phyloP scores from a whole-genome alignment of 2,888 invertebrate genomes.

The Coleophora deauratella region DNA sequence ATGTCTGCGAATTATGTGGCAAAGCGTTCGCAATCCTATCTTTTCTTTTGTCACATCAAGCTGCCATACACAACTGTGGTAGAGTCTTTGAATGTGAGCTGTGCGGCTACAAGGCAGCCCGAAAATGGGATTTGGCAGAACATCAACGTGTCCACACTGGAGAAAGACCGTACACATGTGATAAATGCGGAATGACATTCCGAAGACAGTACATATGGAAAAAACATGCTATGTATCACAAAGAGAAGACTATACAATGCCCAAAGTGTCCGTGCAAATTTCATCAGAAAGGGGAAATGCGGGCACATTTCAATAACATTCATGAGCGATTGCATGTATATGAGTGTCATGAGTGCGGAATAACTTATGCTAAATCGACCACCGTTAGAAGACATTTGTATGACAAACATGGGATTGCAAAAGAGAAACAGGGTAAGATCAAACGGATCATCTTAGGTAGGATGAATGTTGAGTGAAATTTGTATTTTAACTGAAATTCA shows the following conservation, averaged over 20 bases:
- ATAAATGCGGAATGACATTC: conserved; percentile 58
- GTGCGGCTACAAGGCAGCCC: conserved; percentile 49
- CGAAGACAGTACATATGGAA: conserved; percentile 48
- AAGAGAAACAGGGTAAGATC: conserved; percentile 54
- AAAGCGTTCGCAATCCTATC: conserved; percentile 42
- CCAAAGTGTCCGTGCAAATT: conserved; percentile 49
- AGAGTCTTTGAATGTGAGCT: conserved; percentile 42
- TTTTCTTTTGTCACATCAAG: conserved; percentile 42
- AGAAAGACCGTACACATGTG: conserved; percentile 57
- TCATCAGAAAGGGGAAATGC: conserved; percentile 34
- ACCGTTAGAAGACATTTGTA: conserved; percentile 51
- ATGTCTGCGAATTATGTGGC: conserved; percentile 57
- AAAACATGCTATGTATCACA: conserved; percentile 54
- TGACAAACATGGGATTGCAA: conserved; percentile 48
- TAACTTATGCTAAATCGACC: conserved; percentile 44
- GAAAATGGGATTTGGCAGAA: conserved; percentile 41
- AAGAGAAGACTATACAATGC: conserved; percentile 51
- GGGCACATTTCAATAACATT: conserved; percentile 47
- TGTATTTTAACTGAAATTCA: too few relatives aligned
- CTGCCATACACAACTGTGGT: conserved; percentile 45
- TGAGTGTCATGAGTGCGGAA: conserved; percentile 44
- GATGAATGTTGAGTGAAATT: too few relatives aligned
- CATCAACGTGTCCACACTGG: conserved; percentile 55
- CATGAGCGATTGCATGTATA: conserved; percentile 51
- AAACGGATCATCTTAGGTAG: conserved; percentile 24